A percentile compares a stretch with the other conserved stretches of the same genome.
phyloP scores from a whole-genome alignment of 2,888 invertebrate genomes.

The Drosophila lacicola region DNA sequence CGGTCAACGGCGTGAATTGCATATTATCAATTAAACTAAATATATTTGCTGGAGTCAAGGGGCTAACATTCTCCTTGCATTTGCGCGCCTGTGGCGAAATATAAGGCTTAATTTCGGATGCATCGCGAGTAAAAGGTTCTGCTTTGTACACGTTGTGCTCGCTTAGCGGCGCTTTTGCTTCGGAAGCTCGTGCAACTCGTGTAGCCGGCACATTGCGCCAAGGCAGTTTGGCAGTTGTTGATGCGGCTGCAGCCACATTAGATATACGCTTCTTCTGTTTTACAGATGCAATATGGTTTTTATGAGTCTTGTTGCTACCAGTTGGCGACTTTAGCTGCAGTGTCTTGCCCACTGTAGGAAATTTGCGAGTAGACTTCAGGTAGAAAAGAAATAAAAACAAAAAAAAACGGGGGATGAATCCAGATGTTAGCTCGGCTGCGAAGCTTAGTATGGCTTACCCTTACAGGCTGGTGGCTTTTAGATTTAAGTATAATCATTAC shows the following conservation, averaged over 20 bases:
- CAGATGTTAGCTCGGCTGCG: neutral
- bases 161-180: slow-evolving; percentile 62
- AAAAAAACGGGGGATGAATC: slow-evolving; percentile 30
- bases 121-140: neutral
- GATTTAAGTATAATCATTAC: slow-evolving; percentile 88
- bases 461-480: slow-evolving; percentile 79
- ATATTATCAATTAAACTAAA: slow-evolving; percentile 82
- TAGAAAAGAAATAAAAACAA: slow-evolving; percentile 24
- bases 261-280: slow-evolving; percentile 59
- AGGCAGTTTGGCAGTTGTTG: slow-evolving; percentile 24
- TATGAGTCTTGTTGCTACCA: slow-evolving; percentile 78
- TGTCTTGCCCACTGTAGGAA: slow-evolving; percentile 82
- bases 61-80: slow-evolving; percentile 85
- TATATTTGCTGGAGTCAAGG: slow-evolving; percentile 83
- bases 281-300: slow-evolving; percentile 29
- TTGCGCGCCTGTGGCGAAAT: slow-evolving; percentile 41
- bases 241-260: slow-evolving; percentile 11
- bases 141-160: slow-evolving; percentile 69
- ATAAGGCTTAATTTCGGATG: neutral
- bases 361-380: slow-evolving; percentile 79
- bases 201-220: slow-evolving; percentile 23
- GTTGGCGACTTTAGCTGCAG: slow-evolving; percentile 84
- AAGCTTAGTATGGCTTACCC: slow-evolving; percentile 58
- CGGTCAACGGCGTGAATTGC: slow-evolving; percentile 82
- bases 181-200: slow-evolving; percentile 3